Percentiles rank a stretch among this genome's conserved stretches.
Conservation (phyloP, 2,888 invertebrate genomes). For the Linnaemya vulpina region DNA sequence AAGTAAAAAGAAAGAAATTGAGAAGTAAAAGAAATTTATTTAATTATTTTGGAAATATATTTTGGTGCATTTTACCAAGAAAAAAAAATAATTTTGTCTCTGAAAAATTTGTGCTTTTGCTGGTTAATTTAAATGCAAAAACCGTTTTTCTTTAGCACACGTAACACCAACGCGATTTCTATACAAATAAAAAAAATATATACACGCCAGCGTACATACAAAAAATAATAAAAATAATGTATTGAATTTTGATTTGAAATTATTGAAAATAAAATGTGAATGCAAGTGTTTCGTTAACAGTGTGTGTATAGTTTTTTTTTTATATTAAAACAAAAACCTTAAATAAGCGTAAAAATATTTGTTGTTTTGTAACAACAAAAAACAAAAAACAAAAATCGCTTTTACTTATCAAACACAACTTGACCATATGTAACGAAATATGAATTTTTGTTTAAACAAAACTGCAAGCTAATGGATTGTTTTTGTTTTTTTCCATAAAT, state of each 20-base stretch:
- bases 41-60: neutral
- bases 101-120: neutral
- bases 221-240: neutral
- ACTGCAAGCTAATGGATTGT: conserved; percentile 16
- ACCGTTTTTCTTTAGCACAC: conserved; percentile 57
- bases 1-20: conserved; percentile 3
- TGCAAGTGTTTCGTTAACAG: conserved; percentile 12
- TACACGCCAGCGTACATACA: neutral
- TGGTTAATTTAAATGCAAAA: conserved; percentile 56
- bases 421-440: conserved; percentile 53
- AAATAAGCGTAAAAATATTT: conserved; percentile 37
- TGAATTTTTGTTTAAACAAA: conserved; percentile 30
- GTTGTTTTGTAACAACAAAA: conserved; percentile 5
- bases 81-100: neutral
- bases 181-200: conserved; percentile 13
- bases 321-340: conserved; percentile 26
- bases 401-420: conserved; percentile 45
- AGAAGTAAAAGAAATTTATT: conserved; percentile 17
- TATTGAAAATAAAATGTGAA: conserved; percentile 16
- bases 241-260: conserved; percentile 35
- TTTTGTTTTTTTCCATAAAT: neutral
- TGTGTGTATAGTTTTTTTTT: neutral
- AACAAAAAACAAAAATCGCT: too few relatives aligned
- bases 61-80: neutral
- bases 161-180: conserved; percentile 61